These are phyloP conservation scores for Hydrozoanthus tunicans DNA, from an alignment of 64 coral and sea anemone species.

Conservation along the genomic window DNA sequence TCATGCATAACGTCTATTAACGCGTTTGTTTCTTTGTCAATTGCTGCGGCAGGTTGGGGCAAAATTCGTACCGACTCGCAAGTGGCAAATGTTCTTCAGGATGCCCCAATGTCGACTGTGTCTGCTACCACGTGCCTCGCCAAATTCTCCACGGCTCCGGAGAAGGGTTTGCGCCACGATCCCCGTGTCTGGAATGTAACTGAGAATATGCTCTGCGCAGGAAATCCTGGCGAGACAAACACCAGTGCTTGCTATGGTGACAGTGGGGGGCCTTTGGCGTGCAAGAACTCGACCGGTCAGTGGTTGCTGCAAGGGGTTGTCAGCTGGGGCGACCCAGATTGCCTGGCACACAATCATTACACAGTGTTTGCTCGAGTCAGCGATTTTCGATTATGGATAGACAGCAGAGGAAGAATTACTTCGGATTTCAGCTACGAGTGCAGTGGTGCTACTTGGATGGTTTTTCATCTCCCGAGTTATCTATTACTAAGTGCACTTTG, in stretches of 20 bases:
- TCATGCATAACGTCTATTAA: too few relatives aligned
- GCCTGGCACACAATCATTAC: slow-evolving; percentile 76
- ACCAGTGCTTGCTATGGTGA: slow-evolving; percentile 57
- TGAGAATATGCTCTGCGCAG: slow-evolving; percentile 26
- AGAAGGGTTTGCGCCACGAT: slow-evolving; percentile 8
- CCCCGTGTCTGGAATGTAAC: slow-evolving; percentile 6
- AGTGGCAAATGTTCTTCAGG: slow-evolving; percentile 10
- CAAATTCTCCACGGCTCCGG: background rate
- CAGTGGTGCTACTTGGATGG: background rate
- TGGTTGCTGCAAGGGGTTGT: slow-evolving; percentile 78
- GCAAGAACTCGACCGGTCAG: slow-evolving; percentile 28
- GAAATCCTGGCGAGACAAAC: slow-evolving; percentile 25
- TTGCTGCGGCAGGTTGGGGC: slow-evolving; percentile 4
- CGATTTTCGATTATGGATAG: slow-evolving; percentile 62
- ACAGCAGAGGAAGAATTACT: slow-evolving; percentile 11
- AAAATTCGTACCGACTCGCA: background rate
- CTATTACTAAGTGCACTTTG: background rate
- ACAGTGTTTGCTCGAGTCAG: slow-evolving; percentile 80
- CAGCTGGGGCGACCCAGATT: slow-evolving; percentile 89
- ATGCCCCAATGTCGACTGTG: background rate
- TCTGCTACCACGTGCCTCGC: slow-evolving; percentile 14
- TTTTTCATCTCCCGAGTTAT: background rate
- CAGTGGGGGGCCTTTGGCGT: slow-evolving; percentile 68
- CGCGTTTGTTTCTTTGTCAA: too few relatives aligned
- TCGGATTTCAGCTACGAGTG: background rate